phyloP scores from a whole-genome alignment of 2,888 invertebrate genomes.

The Polia nebulosa region DNA sequence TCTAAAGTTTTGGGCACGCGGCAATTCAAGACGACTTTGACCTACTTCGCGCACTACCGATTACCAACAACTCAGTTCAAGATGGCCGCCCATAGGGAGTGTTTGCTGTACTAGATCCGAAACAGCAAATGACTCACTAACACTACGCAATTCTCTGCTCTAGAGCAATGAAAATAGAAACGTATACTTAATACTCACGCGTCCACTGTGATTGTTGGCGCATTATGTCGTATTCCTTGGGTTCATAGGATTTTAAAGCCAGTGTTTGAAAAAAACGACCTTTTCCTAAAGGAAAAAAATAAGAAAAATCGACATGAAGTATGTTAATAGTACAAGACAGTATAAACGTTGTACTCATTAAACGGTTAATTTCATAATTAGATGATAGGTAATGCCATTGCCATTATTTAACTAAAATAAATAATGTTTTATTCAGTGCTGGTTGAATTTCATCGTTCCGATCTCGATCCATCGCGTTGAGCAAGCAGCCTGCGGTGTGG shows the following conservation, averaged over 20 bases:
- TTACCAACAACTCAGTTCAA: slow-evolving; percentile 76
- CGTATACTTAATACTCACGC: slow-evolving; percentile 39
- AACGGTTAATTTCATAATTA: background rate
- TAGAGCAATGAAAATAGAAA: slow-evolving; percentile 63
- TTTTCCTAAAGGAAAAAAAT: slow-evolving; percentile 7
- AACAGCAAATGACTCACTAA: slow-evolving; percentile 68
- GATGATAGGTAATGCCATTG: slow-evolving; percentile 24
- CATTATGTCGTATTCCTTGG: slow-evolving; percentile 49
- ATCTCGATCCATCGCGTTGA: slow-evolving; percentile 84
- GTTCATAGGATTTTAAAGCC: slow-evolving; percentile 34
- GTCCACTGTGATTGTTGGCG: slow-evolving; percentile 47
- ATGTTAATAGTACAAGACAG: background rate
- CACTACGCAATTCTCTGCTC: slow-evolving; percentile 58
- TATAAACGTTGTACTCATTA: slow-evolving; percentile 1
- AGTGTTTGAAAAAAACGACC: background rate
- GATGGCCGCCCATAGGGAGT: slow-evolving; percentile 82
- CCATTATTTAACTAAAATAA: slow-evolving; percentile 31
- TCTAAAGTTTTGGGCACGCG: slow-evolving; percentile 75
- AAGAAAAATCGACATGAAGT: background rate
- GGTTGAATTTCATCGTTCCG: slow-evolving; percentile 78
- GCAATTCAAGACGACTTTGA: slow-evolving; percentile 83
- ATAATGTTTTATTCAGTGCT: slow-evolving; percentile 55
- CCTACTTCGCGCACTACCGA: slow-evolving; percentile 79
- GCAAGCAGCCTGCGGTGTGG: slow-evolving; percentile 84
- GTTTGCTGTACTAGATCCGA: slow-evolving; percentile 67